Base-by-base conservation (phyloP, 2,888 invertebrate species). In the Smittia aterrima region DNA sequence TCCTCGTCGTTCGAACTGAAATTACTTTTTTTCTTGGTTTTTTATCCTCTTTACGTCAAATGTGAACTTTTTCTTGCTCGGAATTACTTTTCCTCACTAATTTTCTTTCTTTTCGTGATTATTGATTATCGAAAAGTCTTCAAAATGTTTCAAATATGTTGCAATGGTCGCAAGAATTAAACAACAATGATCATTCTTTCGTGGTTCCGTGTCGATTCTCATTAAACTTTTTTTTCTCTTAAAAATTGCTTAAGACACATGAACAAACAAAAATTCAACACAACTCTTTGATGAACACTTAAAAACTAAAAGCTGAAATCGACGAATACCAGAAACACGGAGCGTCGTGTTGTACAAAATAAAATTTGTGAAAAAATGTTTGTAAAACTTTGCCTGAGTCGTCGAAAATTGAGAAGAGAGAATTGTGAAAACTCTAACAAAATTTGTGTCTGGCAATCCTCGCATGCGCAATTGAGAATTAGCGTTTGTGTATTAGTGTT, bases 201-300 rank as follows among this genome's bases (percentile, higher is more conserved):
- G 32, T n/a, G 9, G 32, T 32, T 32, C 32, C 32, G 32, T 32
- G 32, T 32, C 32, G 32, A 3, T 32, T 32, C 32, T 32, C 32
- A 32, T 32, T 3, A 32, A 32, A 32, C 32, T 32, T 32, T 32
- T 32, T 32, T 9, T 53, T 70, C 27, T 54, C 25, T 70, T 22
- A 18, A 70, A 47, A 67, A 67, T 67, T 41, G 41, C 70, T 70
- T 70, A 67, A 67, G 40, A 24, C 24, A n/a, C 40, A 54, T 22
- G 70, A 70, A 70, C 70, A 70, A 70, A 70, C 70, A 70, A 70
- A 70, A 70, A 70, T 70, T 70, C 70, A 70, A 70, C 70, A 70
- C 70, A 70, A 70, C 70, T 70, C 70, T 70, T 70, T 70, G 70
- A 70, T 53, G 54, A 41, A 27, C 70, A 25, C 70, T 70, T 70